Evolutionary conservation across 1,140 invertebrate species (phyloP).

Genomic region (Linepithema humile): DNA sequence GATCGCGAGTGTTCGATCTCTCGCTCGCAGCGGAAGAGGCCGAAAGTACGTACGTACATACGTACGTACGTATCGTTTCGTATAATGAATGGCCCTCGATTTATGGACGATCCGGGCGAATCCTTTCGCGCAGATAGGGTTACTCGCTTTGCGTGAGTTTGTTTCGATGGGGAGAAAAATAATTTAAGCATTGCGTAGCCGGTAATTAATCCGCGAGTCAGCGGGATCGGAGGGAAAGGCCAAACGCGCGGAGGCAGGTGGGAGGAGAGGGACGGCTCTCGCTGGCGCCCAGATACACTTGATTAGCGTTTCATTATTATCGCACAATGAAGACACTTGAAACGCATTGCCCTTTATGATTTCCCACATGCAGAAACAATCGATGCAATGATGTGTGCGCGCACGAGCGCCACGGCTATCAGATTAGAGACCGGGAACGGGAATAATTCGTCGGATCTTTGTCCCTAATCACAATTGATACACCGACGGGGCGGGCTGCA

Average conservation of each 20-base stretch:
- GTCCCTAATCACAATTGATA: slow-evolving; percentile 75
- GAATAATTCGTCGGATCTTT: slow-evolving; percentile 75
- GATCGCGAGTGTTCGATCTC: slow-evolving; percentile 47
- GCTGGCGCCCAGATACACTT: slow-evolving; percentile 54
- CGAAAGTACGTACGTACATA: slow-evolving; percentile 31
- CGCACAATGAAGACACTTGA: slow-evolving; percentile 66
- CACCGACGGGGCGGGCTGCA: slow-evolving; percentile 66
- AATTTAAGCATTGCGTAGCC: slow-evolving; percentile 54
- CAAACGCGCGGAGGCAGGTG: too few relatives aligned
- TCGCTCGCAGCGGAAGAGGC: slow-evolving; percentile 31
- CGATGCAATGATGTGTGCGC: slow-evolving; percentile 71
- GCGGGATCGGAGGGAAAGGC: slow-evolving; percentile 22
- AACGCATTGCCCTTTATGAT: slow-evolving; percentile 71
- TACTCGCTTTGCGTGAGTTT: slow-evolving; percentile 47
- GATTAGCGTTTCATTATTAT: slow-evolving; percentile 68
- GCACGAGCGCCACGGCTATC: slow-evolving; percentile 65
- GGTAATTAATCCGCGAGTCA: slow-evolving; percentile 50
- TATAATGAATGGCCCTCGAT: slow-evolving; percentile 55
- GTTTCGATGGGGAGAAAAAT: slow-evolving; percentile 53
- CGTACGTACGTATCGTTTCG: slow-evolving; percentile 36
- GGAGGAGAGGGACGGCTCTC: slow-evolving; percentile 11
- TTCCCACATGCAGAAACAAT: slow-evolving; percentile 71
- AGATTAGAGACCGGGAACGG: slow-evolving; percentile 72
- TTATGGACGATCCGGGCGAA: slow-evolving; percentile 42
- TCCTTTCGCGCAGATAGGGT: slow-evolving; percentile 51